Evolutionary conservation across 2,113 vertebrate species (phyloP).

Genomic region (Dermatemys mawii): DNA sequence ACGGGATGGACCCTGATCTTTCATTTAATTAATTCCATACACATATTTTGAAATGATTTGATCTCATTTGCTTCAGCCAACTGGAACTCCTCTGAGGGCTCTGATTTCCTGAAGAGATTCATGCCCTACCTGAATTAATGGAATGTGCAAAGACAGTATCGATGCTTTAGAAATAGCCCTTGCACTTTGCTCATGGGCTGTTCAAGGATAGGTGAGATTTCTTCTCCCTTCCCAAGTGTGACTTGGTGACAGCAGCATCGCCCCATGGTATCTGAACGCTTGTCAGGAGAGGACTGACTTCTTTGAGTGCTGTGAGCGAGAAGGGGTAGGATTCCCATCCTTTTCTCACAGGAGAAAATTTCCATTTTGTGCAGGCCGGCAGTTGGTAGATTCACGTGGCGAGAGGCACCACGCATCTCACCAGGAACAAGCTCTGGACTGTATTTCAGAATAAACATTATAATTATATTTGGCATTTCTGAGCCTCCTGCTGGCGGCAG

Average conservation of each 20-base stretch:
- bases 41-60: background rate
- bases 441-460: conserved; percentile 8
- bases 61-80: conserved; percentile 3
- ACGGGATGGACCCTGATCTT: background rate
- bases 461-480: conserved; percentile 1
- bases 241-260: too few species aligned
- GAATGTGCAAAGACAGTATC: too few species aligned
- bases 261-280: background rate
- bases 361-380: background rate
- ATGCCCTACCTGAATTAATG: too few species aligned
- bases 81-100: too few species aligned
- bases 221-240: too few species aligned
- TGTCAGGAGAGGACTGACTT: rapidly evolving
- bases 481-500: conserved; percentile 15
- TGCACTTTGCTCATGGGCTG: too few species aligned
- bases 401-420: background rate
- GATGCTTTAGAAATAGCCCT: too few species aligned
- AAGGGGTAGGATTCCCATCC: background rate
- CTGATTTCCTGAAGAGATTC: too few species aligned
- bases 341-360: background rate
- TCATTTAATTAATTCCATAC: background rate
- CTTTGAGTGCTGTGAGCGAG: rapidly evolving
- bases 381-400: background rate
- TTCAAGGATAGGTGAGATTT: too few species aligned
- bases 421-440: background rate